These are phyloP conservation scores for Sinohyriopsis cumingii DNA, from an alignment of 2,888 invertebrate species.

Conservation along the genomic window DNA sequence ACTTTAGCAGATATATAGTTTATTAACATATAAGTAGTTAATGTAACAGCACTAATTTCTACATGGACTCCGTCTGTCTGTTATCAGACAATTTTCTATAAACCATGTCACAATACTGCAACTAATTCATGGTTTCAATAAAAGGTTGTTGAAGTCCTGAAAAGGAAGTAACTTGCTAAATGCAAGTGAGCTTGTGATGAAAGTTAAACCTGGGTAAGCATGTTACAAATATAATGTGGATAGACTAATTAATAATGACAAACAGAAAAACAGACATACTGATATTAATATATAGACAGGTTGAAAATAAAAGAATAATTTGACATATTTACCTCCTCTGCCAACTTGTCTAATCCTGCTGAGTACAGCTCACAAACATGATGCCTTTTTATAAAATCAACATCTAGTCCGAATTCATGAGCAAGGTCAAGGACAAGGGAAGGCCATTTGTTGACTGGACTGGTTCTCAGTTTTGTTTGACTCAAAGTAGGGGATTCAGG, in stretches of 20 bases:
- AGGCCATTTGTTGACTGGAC: slow-evolving; percentile 78
- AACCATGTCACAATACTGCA: too few relatives aligned
- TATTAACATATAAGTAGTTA: too few relatives aligned
- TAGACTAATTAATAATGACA: too few relatives aligned
- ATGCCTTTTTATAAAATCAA: slow-evolving; percentile 82
- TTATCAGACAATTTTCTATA: too few relatives aligned
- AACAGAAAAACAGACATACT: too few relatives aligned
- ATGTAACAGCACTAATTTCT: too few relatives aligned
- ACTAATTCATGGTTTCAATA: not conserved
- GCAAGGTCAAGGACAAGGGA: slow-evolving; percentile 81
- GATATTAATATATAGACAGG: not conserved
- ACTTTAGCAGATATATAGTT: too few relatives aligned
- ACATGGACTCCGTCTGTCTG: too few relatives aligned
- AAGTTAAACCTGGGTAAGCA: too few relatives aligned
- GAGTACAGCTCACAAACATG: slow-evolving; percentile 81
- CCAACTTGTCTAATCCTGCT: slow-evolving; percentile 77
- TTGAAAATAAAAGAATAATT: not conserved
- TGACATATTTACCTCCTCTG: slow-evolving; percentile 75
- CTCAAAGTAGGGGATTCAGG: slow-evolving; percentile 9
- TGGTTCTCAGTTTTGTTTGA: slow-evolving; percentile 18
- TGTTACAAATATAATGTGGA: too few relatives aligned
- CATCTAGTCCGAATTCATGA: slow-evolving; percentile 84
- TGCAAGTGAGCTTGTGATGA: too few relatives aligned
- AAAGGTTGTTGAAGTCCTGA: not conserved
- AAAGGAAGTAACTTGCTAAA: too few relatives aligned